phyloP scores from a whole-genome alignment of 2,888 invertebrate species.

The Leucophenga montana region DNA sequence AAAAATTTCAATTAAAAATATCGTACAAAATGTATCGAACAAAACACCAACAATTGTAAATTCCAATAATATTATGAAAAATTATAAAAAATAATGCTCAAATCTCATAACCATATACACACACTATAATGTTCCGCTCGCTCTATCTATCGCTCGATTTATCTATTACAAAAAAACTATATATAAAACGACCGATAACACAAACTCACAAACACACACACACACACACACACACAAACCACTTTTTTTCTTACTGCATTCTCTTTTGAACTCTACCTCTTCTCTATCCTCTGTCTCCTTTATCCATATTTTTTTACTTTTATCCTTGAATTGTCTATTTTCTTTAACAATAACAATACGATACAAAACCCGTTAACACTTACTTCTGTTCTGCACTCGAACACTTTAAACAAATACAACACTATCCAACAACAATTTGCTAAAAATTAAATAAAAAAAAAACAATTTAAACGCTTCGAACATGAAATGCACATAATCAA shows the following conservation, averaged over 20 bases:
- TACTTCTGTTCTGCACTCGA: neutral
- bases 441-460: slow-evolving; percentile 21
- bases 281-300: neutral
- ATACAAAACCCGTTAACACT: neutral
- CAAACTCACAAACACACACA: neutral
- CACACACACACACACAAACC: neutral
- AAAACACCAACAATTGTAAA: slow-evolving; percentile 37
- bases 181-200: too few species aligned
- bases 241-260: too few species aligned
- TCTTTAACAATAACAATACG: too few species aligned
- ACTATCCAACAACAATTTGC: too few species aligned
- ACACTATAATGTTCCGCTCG: too few species aligned
- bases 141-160: too few species aligned
- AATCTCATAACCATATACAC: too few species aligned
- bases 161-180: too few species aligned
- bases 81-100: slow-evolving; percentile 29
- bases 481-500: slow-evolving; percentile 51
- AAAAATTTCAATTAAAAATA: slow-evolving; percentile 26
- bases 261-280: neutral
- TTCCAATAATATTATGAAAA: slow-evolving; percentile 27
- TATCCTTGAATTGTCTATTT: neutral
- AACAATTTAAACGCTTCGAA: slow-evolving; percentile 17
- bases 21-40: neutral
- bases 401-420: slow-evolving; percentile 35
- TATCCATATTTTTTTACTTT: too few species aligned